Evolutionary conservation across 1,140 invertebrate species (phyloP).

Genomic region (Marisa cornuarietis): DNA sequence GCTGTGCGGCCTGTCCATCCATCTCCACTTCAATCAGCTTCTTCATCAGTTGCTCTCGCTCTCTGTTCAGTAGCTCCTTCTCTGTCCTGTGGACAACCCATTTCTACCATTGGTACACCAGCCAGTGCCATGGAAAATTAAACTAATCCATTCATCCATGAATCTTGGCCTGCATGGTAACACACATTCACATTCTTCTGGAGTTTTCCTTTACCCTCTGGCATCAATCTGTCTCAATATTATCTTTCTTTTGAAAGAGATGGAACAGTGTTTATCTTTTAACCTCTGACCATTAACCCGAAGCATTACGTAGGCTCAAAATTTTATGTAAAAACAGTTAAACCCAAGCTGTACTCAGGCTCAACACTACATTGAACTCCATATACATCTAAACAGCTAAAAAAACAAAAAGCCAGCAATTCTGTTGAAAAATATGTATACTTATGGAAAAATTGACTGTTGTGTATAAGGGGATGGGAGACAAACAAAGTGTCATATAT

Average conservation of each 20-base stretch:
- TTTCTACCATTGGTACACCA: no score
- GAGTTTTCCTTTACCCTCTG: no score
- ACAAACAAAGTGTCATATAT: no score
- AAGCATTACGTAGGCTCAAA: no score
- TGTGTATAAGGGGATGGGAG: no score
- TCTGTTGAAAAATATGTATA: not conserved
- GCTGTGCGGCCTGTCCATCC: conserved; percentile 62
- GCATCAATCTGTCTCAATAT: not conserved
- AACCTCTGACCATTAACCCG: no score
- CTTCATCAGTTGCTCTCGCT: conserved; percentile 63
- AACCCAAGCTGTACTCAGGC: no score
- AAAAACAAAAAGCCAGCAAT: not conserved
- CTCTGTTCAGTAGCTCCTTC: conserved; percentile 45
- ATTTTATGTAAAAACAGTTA: no score
- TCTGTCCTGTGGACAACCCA: conserved; percentile 13
- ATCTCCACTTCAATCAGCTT: conserved; percentile 65
- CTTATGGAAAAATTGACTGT: no score
- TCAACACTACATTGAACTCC: no score
- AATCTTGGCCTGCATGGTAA: not conserved
- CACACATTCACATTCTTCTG: not conserved
- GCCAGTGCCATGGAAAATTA: conserved; percentile 15
- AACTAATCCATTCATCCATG: not conserved
- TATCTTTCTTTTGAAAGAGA: not conserved
- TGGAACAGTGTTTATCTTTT: not conserved
- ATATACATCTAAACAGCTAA: no score